These are phyloP conservation scores for Napeogenes inachia DNA, from an alignment of 2,888 invertebrate genomes.

Conservation along the genomic window DNA sequence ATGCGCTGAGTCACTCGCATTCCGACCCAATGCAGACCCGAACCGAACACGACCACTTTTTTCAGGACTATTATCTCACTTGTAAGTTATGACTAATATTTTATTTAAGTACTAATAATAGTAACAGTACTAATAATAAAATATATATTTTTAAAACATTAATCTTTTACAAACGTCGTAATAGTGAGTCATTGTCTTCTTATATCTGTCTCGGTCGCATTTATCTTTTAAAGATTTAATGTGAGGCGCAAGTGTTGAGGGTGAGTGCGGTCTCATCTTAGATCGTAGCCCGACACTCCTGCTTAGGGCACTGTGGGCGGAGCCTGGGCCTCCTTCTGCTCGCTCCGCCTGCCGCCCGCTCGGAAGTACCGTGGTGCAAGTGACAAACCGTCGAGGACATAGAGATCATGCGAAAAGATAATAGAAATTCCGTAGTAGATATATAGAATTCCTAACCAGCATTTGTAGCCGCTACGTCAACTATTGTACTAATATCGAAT, in stretches of 20 bases:
- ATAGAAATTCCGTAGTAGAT: no score
- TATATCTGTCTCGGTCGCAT: no score
- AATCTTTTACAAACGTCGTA: no score
- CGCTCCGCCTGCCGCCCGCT: conserved; percentile 45
- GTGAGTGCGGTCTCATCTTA: conserved; percentile 7
- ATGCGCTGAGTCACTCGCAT: conserved; percentile 30
- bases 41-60: conserved; percentile 9
- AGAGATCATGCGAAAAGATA: neutral
- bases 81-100: neutral
- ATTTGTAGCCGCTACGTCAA: no score
- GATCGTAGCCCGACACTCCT: no score
- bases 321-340: conserved; percentile 36
- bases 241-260: neutral
- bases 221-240: no score
- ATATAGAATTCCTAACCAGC: no score
- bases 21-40: conserved; percentile 18
- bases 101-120: no score
- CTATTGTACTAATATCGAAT: no score
- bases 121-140: no score
- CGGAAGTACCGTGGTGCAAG: conserved; percentile 30
- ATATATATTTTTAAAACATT: no score
- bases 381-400: conserved; percentile 26
- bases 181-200: no score
- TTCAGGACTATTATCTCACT: conserved; percentile 11
- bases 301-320: conserved; percentile 20